These are phyloP conservation scores for Drosophila robusta DNA, from an alignment of 2,888 invertebrate genomes.

Conservation along the genomic window DNA sequence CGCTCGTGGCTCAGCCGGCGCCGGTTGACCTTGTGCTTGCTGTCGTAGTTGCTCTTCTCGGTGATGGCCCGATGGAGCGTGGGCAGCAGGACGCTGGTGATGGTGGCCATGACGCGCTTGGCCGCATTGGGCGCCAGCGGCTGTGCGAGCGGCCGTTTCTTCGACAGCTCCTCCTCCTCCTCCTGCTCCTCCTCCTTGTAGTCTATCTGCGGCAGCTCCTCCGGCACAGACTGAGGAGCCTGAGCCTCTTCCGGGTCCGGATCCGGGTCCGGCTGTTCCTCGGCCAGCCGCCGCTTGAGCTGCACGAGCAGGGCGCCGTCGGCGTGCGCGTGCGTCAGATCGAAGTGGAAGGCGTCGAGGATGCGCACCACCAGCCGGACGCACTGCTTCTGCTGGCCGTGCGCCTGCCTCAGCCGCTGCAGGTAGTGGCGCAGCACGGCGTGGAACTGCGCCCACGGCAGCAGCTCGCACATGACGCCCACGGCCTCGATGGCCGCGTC, in stretches of 20 bases:
- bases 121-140: constrained; percentile 89
- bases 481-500: constrained; percentile 94
- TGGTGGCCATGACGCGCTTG: constrained; percentile 90
- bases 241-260: no score
- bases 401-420: constrained; percentile 89
- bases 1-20: constrained; percentile 89
- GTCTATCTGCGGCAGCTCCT: constrained; percentile 9
- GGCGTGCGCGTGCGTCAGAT: constrained; percentile 88
- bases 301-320: constrained; percentile 61
- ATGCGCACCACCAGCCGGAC: constrained; percentile 91
- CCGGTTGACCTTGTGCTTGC: constrained; percentile 91
- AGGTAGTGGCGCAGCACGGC: constrained; percentile 93
- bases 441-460: constrained; percentile 97
- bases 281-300: constrained; percentile 69
- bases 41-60: constrained; percentile 90
- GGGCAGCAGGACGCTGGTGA: constrained; percentile 91
- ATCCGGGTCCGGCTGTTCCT: no score
- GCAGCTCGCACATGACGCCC: constrained; percentile 90
- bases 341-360: constrained; percentile 96
- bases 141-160: constrained; percentile 33
- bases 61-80: constrained; percentile 91
- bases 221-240: constrained; percentile 16
- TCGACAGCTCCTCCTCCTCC: constrained; percentile 14
- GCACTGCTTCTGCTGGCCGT: constrained; percentile 93
- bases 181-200: constrained; percentile 21